These are phyloP conservation scores for Leucophenga montana DNA, from an alignment of 2,888 invertebrate genomes.

Conservation along the genomic window DNA sequence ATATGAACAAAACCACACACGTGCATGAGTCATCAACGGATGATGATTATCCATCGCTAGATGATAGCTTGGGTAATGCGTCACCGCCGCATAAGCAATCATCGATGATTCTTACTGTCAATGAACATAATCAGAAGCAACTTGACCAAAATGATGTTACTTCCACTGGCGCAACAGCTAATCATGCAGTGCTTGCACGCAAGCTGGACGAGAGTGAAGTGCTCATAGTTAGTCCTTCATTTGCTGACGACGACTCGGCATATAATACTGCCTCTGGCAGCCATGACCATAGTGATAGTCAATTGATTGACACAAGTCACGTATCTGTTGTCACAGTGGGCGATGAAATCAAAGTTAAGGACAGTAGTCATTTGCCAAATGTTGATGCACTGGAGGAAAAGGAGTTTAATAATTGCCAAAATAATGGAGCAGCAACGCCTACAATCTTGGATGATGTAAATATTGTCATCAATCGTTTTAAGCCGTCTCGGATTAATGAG, in stretches of 20 bases:
- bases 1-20: slow-evolving; percentile 78
- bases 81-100: slow-evolving; percentile 65
- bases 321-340: slow-evolving; percentile 94
- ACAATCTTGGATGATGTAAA: slow-evolving; percentile 69
- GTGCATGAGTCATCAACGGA: slow-evolving; percentile 82
- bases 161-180: slow-evolving; percentile 29
- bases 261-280: slow-evolving; percentile 72
- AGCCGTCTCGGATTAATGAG: slow-evolving; percentile 48
- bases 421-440: slow-evolving; percentile 72
- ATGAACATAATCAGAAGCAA: slow-evolving; percentile 46
- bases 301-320: slow-evolving; percentile 84
- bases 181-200: slow-evolving; percentile 73
- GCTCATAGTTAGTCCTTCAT: slow-evolving; percentile 83
- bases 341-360: slow-evolving; percentile 84
- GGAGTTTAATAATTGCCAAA: slow-evolving; percentile 63
- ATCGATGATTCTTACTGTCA: slow-evolving; percentile 69
- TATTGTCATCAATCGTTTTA: slow-evolving; percentile 71
- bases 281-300: slow-evolving; percentile 60
- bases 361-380: slow-evolving; percentile 75
- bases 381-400: slow-evolving; percentile 38
- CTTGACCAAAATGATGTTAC: slow-evolving; percentile 22
- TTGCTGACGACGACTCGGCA: slow-evolving; percentile 79
- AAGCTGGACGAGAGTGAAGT: slow-evolving; percentile 91
- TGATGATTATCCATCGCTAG: slow-evolving; percentile 84
- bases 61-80: slow-evolving; percentile 82